phyloP scores from a whole-genome alignment of 2,113 vertebrate genomes.

The Tragelaphus scriptus region DNA sequence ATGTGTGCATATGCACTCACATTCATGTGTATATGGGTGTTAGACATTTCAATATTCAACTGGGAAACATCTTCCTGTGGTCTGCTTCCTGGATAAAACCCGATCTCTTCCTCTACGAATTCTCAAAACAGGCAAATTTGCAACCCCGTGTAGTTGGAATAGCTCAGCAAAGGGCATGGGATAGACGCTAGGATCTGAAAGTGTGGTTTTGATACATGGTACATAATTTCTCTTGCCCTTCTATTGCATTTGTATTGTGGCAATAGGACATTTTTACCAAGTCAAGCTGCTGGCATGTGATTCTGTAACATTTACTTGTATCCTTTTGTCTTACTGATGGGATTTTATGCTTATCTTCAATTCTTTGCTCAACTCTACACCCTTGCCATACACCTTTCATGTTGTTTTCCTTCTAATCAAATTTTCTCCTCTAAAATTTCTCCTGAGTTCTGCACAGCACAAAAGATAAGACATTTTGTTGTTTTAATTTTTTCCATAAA shows the following conservation, averaged over 20 bases:
- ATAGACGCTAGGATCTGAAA: neutral
- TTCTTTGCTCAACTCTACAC: neutral
- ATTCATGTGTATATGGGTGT: neutral
- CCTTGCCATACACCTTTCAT: neutral
- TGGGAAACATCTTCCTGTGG: conserved; percentile 51
- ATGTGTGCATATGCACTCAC: neutral
- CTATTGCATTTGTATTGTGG: conserved; percentile 26
- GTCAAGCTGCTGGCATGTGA: neutral
- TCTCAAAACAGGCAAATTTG: conserved; percentile 33
- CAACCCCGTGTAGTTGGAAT: conserved; percentile 38
- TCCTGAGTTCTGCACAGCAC: neutral
- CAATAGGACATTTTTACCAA: conserved; percentile 41
- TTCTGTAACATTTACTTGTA: conserved; percentile 2
- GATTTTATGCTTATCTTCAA: conserved; percentile 30
- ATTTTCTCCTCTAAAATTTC: neutral
- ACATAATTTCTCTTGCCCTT: conserved; percentile 32
- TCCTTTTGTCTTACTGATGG: neutral
- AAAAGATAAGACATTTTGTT: neutral
- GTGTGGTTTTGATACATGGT: neutral
- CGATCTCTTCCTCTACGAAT: conserved; percentile 34
- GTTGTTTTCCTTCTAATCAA: neutral
- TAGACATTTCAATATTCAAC: conserved; percentile 62
- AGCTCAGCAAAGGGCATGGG: neutral
- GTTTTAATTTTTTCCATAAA: conserved; percentile 11
- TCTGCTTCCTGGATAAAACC: conserved; percentile 20